phyloP scores from a whole-genome alignment of 2,888 invertebrate species.

The Pyrrhia umbra region DNA sequence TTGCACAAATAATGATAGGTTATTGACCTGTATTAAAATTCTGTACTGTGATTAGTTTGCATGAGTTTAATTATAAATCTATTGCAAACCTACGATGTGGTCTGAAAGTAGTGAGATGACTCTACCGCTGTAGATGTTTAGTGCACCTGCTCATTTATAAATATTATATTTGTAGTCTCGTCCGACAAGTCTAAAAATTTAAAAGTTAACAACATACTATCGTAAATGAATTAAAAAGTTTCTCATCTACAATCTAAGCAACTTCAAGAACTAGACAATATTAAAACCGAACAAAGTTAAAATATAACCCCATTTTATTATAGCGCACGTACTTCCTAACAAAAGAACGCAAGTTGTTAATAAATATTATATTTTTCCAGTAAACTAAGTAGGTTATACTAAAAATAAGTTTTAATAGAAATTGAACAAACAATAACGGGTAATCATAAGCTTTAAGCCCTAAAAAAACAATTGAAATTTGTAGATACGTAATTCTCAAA shows the following conservation, averaged over 20 bases:
- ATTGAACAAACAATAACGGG: conserved; percentile 19
- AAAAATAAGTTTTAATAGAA: conserved; percentile 10
- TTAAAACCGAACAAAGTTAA: background rate
- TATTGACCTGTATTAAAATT: background rate
- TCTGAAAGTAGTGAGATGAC: no score
- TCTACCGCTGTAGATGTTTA: no score
- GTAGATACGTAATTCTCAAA: conserved; percentile 64
- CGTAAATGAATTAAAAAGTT: background rate
- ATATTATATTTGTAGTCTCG: no score
- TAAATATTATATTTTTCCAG: background rate
- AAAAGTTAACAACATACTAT: background rate
- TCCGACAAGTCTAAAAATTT: no score
- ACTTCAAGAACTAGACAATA: conserved; percentile 1
- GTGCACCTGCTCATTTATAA: no score
- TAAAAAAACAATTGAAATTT: conserved; percentile 61
- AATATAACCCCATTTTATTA: background rate
- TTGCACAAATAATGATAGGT: conserved; percentile 3
- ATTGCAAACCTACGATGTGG: no score
- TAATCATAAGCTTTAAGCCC: conserved; percentile 26
- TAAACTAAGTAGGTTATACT: background rate
- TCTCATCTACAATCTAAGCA: background rate
- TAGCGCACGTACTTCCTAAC: background rate
- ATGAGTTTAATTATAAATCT: no score
- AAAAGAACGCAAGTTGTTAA: background rate
- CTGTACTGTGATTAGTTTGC: background rate